Conservation (phyloP, 2,797 vertebrate species). For the Allobates femoralis region DNA sequence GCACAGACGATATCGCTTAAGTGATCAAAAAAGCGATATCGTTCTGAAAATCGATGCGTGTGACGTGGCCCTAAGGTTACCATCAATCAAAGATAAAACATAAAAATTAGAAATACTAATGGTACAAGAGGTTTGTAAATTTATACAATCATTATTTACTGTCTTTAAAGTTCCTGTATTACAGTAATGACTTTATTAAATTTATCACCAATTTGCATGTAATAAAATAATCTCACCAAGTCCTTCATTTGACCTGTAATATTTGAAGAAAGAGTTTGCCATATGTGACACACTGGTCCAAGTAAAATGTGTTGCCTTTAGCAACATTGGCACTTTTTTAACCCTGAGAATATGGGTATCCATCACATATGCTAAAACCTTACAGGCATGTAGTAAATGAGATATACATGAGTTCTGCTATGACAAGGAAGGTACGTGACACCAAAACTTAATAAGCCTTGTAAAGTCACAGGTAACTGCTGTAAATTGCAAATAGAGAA, state of each 20-base stretch:
- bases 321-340: constrained; percentile 47
- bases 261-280: constrained; percentile 39
- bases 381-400: constrained; percentile 44
- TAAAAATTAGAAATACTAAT: too few species aligned
- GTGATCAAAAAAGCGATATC: too few species aligned
- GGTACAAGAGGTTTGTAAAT: too few species aligned
- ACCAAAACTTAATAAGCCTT: constrained; percentile 55
- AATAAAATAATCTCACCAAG: constrained; percentile 20
- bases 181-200: background rate
- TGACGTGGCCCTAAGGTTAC: too few species aligned
- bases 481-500: constrained; percentile 56
- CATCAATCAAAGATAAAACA: too few species aligned
- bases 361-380: constrained; percentile 26
- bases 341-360: constrained; percentile 42
- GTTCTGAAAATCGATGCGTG: too few species aligned
- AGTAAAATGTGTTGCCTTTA: constrained; percentile 54
- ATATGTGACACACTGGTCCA: constrained; percentile 47
- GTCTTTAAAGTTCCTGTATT: background rate
- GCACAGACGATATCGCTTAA: too few species aligned
- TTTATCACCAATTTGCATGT: constrained; percentile 22
- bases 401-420: constrained; percentile 52
- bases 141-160: too few species aligned
- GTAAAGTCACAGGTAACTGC: constrained; percentile 61
- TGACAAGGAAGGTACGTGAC: constrained; percentile 48
- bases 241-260: constrained; percentile 12